Evolutionary conservation across 2,888 invertebrate species (phyloP).

Genomic region (Nomada fabriciana): DNA sequence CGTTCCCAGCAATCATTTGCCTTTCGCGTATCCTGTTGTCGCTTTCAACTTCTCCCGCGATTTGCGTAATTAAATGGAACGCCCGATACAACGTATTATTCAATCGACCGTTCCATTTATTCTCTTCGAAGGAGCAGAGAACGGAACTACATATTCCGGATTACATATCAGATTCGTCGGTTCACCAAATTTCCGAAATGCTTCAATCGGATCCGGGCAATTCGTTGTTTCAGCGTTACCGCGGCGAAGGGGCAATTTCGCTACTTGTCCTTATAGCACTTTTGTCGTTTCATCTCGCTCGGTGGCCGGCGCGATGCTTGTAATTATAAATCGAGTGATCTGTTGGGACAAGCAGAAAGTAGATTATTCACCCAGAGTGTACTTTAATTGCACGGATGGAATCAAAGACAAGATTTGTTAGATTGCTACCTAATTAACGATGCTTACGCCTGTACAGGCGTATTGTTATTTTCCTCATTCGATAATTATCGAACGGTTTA

Average conservation of each 20-base stretch:
- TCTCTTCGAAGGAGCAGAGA: neutral
- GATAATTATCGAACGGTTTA: neutral
- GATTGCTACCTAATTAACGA: neutral
- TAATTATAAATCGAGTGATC: slow-evolving; percentile 4
- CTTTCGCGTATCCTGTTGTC: slow-evolving; percentile 37
- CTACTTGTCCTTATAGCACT: neutral
- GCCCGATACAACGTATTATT: slow-evolving; percentile 12
- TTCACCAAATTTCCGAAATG: neutral
- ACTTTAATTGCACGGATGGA: neutral
- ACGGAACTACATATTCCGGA: neutral
- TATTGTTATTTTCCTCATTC: neutral
- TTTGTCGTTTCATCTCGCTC: neutral
- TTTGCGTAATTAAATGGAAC: slow-evolving; percentile 43
- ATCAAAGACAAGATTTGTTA: neutral
- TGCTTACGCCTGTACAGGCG: too few relatives aligned
- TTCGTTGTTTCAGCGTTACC: neutral
- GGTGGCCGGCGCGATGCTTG: too few relatives aligned
- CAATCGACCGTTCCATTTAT: slow-evolving; percentile 19
- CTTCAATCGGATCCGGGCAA: slow-evolving; percentile 8
- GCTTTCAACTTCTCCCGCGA: slow-evolving; percentile 45
- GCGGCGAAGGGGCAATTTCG: neutral
- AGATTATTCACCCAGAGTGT: neutral
- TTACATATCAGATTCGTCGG: neutral
- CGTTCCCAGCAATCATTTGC: slow-evolving; percentile 51
- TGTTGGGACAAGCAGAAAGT: neutral